phyloP scores from a whole-genome alignment of 1,140 invertebrate genomes.

The Tetragonula clypearis region DNA sequence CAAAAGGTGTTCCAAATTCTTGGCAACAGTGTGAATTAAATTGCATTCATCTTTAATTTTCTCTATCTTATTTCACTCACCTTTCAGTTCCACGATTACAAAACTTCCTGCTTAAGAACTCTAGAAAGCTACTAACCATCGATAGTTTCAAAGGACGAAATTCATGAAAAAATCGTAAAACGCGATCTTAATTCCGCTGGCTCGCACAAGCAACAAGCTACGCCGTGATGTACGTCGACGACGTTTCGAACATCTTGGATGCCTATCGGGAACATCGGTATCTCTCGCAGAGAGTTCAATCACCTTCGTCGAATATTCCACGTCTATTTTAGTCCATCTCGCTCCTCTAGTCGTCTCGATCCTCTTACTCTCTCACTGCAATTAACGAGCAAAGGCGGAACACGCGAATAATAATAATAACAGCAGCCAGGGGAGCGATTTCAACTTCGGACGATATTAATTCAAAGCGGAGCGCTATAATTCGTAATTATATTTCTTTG shows the following conservation, averaged over 20 bases:
- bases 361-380: neutral
- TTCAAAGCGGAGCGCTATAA: constrained; percentile 12
- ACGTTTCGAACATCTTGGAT: neutral
- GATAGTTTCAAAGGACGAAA: neutral
- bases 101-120: neutral
- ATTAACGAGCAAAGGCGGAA: constrained; percentile 18
- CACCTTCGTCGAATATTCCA: constrained; percentile 11
- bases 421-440: neutral
- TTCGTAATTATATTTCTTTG: constrained; percentile 33
- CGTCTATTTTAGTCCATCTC: neutral
- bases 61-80: neutral
- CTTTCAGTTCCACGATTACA: neutral
- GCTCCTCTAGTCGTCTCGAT: too few relatives aligned
- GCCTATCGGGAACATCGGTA: neutral
- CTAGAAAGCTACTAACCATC: neutral
- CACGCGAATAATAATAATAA: constrained; percentile 11
- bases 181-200: neutral
- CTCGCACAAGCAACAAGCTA: neutral
- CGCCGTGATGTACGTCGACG: neutral
- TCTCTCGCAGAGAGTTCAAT: neutral
- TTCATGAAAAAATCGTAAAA: neutral
- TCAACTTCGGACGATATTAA: constrained; percentile 37
- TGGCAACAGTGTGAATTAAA: too few relatives aligned
- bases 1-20: too few relatives aligned
- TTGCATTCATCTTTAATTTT: too few relatives aligned